phyloP scores from a whole-genome alignment of 1,140 invertebrate genomes.

The Triops longicaudatus region DNA sequence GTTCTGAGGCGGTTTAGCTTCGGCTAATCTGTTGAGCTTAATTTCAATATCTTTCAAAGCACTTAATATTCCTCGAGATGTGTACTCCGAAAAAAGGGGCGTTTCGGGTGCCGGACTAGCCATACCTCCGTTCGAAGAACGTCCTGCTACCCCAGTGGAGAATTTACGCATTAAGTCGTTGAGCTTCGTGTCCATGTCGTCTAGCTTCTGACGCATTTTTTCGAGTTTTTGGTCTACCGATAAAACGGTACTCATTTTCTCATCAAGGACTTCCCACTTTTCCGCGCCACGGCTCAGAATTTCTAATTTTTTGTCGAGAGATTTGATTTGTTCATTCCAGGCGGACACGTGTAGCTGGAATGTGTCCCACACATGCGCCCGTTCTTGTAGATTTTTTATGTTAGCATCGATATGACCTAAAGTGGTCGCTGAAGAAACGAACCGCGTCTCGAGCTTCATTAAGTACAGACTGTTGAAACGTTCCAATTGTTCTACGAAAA shows the following conservation, averaged over 20 bases:
- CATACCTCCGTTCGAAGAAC: background rate
- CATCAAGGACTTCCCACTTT: conserved; percentile 36
- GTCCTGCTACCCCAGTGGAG: background rate
- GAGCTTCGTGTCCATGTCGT: conserved; percentile 30
- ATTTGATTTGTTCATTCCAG: conserved; percentile 44
- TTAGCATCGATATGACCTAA: conserved; percentile 39
- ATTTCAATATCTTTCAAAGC: conserved; percentile 34
- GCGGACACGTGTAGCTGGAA: conserved; percentile 43
- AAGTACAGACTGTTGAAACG: conserved; percentile 40
- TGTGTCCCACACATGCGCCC: conserved; percentile 43
- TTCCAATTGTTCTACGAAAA: conserved; percentile 37
- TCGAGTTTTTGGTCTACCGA: conserved; percentile 37
- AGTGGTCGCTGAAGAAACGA: conserved; percentile 36
- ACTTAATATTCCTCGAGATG: conserved; percentile 38
- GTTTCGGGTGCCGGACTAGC: conserved; percentile 1
- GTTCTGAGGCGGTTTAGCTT: background rate
- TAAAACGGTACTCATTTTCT: conserved; percentile 35
- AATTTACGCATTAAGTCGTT: conserved; percentile 25
- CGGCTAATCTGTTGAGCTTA: conserved; percentile 24
- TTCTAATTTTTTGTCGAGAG: conserved; percentile 42
- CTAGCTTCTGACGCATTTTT: conserved; percentile 34
- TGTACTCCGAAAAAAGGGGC: conserved; percentile 31
- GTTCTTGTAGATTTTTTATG: conserved; percentile 39
- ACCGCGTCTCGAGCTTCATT: conserved; percentile 37
- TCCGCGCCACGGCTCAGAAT: conserved; percentile 42